Evolutionary conservation across 2,797 vertebrate species (phyloP).

Genomic region (Pseudochirops corinnae): DNA sequence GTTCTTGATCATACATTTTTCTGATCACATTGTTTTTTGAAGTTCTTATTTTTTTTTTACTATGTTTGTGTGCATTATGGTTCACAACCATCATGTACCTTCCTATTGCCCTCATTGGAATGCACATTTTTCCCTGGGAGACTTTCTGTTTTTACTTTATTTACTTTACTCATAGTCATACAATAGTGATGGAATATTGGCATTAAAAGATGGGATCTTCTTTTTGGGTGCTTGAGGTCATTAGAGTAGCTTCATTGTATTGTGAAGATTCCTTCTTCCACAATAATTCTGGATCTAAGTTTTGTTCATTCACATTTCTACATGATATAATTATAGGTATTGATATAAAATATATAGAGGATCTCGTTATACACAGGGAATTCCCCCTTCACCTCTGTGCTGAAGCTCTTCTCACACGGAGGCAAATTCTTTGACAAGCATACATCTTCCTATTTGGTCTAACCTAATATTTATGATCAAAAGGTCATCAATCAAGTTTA

Average conservation of each 20-base stretch:
- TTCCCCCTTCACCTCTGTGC: background rate
- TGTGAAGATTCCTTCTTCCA: background rate
- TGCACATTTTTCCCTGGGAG: background rate
- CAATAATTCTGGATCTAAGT: background rate
- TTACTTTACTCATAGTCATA: background rate
- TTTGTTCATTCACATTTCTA: background rate
- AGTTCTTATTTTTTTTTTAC: background rate
- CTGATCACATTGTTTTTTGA: background rate
- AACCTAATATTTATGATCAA: background rate
- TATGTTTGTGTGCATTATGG: background rate
- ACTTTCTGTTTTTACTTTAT: background rate
- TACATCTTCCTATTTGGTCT: background rate
- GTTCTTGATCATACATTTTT: background rate
- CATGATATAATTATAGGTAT: background rate
- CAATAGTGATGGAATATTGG: background rate
- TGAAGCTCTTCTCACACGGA: background rate
- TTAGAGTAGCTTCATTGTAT: background rate
- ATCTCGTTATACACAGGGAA: background rate
- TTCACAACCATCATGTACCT: background rate
- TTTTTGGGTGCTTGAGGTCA: background rate
- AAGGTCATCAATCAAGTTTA: background rate
- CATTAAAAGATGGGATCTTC: background rate
- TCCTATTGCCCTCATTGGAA: background rate
- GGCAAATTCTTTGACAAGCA: background rate
- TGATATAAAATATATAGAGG: background rate